Evolutionary conservation across 2,888 invertebrate genomes (phyloP), one percentile per base, ranked within the genome.

Genomic region (Melanchra persicariae): DNA sequence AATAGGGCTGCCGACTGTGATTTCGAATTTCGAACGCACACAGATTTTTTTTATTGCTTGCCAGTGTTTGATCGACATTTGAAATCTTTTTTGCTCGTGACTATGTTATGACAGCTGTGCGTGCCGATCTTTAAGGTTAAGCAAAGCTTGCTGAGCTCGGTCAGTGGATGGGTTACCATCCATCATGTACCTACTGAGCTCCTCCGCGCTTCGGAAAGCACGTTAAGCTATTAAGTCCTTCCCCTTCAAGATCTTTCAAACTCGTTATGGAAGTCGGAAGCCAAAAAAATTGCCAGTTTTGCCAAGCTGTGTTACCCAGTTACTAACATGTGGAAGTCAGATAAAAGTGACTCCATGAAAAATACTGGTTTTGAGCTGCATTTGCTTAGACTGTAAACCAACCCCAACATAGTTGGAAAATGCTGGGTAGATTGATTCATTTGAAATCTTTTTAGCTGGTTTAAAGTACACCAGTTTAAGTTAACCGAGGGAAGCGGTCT

Each of bases 1-100:
- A 68, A 65, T 40, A 82, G 77, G 83, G 84, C 70, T 84, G 81
- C 64, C 68, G 59, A 67, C 72, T 69, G 73, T 74, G 81, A 85
- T 81, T 84, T 71, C 8, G 43, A 74, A 80, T 71, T 83, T 71
- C 3, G 47, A 72, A 76, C 67, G 75, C 59, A 52, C 72, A 70
- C 74, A 68, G 75, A 81, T 77, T 71, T 67, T 77, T 77, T 65
- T 77, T 52, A 70, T 64, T 57, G 63, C 54, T 47, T 63, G 65
- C 12, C 40, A 26, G 52, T 45, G 54, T 70, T 70, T 76, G 70
- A 76, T 75, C 47, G 69, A 69, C 51, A 52, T 76, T 76, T 76
- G 52, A 61, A 64, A 61, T 68, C n/a, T 62, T 58, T 60, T 54
- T 37, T 2, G 8, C 22, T 22, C 22, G 8, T 57, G 17, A 19